These are phyloP conservation scores for Diplodus puntazzo DNA, from an alignment of 2,797 vertebrate genomes.

Conservation along the genomic window DNA sequence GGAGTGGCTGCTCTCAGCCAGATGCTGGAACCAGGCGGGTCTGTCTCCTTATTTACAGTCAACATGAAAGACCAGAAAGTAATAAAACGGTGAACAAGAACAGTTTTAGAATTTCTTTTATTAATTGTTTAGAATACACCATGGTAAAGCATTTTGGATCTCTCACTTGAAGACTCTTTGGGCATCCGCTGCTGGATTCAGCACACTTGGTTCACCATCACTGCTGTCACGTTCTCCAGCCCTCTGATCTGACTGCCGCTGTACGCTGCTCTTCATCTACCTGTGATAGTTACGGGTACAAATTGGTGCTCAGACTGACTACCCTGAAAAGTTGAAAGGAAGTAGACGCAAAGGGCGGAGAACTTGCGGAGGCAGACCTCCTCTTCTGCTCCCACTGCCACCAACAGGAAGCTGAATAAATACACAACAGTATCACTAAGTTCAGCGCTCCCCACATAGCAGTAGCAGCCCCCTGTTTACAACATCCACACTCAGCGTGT, in stretches of 20 bases:
- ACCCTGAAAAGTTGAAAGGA: slow-evolving; percentile 20
- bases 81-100: slow-evolving; percentile 20
- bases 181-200: slow-evolving; percentile 59
- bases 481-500: slow-evolving; percentile 28
- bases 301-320: neutral
- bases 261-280: slow-evolving; percentile 7
- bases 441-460: slow-evolving; percentile 13
- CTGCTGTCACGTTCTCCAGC: slow-evolving; percentile 21
- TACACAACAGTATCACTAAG: slow-evolving; percentile 14
- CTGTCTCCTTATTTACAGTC: neutral
- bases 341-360: slow-evolving; percentile 34
- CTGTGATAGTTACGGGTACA: neutral
- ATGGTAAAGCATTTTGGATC: slow-evolving; percentile 68
- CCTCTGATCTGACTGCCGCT: slow-evolving; percentile 14
- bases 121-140: slow-evolving; percentile 73
- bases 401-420: slow-evolving; percentile 65
- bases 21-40: slow-evolving; percentile 7
- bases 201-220: slow-evolving; percentile 21
- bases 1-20: slow-evolving; percentile 13
- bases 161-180: slow-evolving; percentile 69
- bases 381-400: slow-evolving; percentile 1
- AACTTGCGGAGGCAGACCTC: neutral
- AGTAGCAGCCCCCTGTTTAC: neutral
- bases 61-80: neutral
- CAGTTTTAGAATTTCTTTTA: slow-evolving; percentile 58